Evolutionary conservation across 2,113 vertebrate species (phyloP), one percentile per base, ranked within the genome.

Genomic region (Genyomyrus donnyi): DNA sequence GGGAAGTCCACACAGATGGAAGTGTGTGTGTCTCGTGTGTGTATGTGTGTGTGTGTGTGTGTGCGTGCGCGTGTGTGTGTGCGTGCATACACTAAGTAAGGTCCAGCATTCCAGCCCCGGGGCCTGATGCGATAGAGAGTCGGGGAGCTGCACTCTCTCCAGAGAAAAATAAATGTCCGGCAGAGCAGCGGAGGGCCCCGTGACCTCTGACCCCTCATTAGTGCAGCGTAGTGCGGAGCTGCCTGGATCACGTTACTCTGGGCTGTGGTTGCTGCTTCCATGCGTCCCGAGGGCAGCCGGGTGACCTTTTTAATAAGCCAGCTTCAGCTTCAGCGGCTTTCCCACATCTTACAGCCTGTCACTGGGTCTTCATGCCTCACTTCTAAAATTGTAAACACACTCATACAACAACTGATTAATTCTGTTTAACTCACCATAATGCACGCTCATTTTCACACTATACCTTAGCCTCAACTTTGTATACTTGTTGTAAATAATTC

Each of bases 221-320:
- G 97, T 96, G 97, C 97, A 97, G 97, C 96, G 97, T 97, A 96
- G 98, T 96, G 95, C 96, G 95, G 95, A 92, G 87, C 96, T 96
- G 96, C 94, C 92, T 96, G 96, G 97, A 97, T 99, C 98, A 97
- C 94, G 96, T 98, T 98, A 98, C 98, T 98, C 97, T 96, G 96
- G 97, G 97, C 97, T 97, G 95, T 97, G 97, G 97, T 97, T 98
- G 97, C 93, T 97, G 97, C 98, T 99, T 98, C 98, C 98, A 99
- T 98, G 98, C 97, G 96, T 96, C 96, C 96, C 96, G 97, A 97
- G 97, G 97, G 97, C 97, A 97, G 98, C 96, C 98, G 98, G 98
- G 98, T 97, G 97, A 95, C 95, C 93, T 95, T 96, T 97, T 97
- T 97, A 97, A 98, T 98, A 97, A 98, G 97, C 96, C 93, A 93